Evolutionary conservation across 2,113 vertebrate species (phyloP), one percentile per base, ranked within the genome.

Genomic region (Catagonus wagneri): DNA sequence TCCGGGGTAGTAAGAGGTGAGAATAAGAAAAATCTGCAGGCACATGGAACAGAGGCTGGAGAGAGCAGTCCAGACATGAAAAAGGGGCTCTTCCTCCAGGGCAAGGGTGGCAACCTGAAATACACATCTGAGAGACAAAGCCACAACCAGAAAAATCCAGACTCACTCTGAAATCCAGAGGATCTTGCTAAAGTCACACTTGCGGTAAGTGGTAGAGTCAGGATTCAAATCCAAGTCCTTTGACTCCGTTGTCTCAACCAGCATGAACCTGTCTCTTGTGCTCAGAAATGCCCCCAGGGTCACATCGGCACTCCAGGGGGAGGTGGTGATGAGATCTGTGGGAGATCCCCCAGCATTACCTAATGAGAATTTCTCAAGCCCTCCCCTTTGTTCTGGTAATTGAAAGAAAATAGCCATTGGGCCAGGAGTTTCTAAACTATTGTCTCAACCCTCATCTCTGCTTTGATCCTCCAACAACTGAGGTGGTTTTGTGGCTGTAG

Each of bases 321-420:
- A 36, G 19, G 7, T 14, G 36, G 17, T 20, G 19, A 9, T 23
- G 58, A 60, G 15, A 11, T 15, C 15, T 2, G 3, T 3, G 50
- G 25, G 27, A 52, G n/a, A 7, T 2, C 14, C 1, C n/a, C 10
- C 1, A 0, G 5, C 5, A 1, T 39, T 6, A 6, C 16, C 8
- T 29, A 8, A 12, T 36, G 22, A 25, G 29, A 27, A 22, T n/a
- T 14, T 60, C 23, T 25, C 15, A 16, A 58, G 3, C 6, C 8
- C 16, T 89, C 17, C 44, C 2, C 27, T 0, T 20, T 34, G 16
- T 6, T 36, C 44, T 66, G 29, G 15, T 29, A 22, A 29, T 25
- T 4, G 13, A 71, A 36, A 44, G n/a, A 68, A 39, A 79, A n/a
- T 5, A 6, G 13, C 22, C 14, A 10, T 17, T 83, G 58, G 71